phyloP scores from a whole-genome alignment of 2,113 vertebrate genomes.

The Hassar affinis region DNA sequence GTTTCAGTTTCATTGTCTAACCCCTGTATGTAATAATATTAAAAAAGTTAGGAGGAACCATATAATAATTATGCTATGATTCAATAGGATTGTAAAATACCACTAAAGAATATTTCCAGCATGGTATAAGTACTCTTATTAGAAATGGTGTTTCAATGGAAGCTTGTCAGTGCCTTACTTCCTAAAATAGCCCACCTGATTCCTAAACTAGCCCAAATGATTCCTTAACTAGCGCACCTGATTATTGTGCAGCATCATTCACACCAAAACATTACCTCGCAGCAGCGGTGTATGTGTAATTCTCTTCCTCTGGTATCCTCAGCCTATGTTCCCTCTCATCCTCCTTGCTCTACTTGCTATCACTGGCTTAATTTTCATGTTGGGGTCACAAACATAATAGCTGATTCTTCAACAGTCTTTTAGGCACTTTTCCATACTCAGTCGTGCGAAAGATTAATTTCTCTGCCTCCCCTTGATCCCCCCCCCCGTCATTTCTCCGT shows the following conservation, averaged over 20 bases:
- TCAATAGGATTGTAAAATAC: not conserved
- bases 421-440: conserved; percentile 84
- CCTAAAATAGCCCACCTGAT: not conserved
- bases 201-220: not conserved
- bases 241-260: not conserved
- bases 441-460: conserved; percentile 92
- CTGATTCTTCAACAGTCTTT: conserved; percentile 86
- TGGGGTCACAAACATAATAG: conserved; percentile 84
- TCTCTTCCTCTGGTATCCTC: conserved; percentile 31
- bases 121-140: not conserved
- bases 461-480: conserved; percentile 95
- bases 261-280: conserved; percentile 35
- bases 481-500: conserved; percentile 90
- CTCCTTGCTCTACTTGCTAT: conserved; percentile 87
- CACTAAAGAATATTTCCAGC: not conserved
- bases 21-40: too few species aligned
- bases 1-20: too few species aligned
- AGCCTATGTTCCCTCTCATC: conserved; percentile 65
- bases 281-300: not conserved
- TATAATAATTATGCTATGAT: not conserved
- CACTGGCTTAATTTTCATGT: conserved; percentile 88
- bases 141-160: not conserved
- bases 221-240: not conserved
- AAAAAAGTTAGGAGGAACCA: not conserved
- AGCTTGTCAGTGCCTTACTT: not conserved